A percentile compares a stretch with the other conserved stretches of the same genome.
phyloP scores from a whole-genome alignment of 2,888 invertebrate species.

The Chesias legatella region DNA sequence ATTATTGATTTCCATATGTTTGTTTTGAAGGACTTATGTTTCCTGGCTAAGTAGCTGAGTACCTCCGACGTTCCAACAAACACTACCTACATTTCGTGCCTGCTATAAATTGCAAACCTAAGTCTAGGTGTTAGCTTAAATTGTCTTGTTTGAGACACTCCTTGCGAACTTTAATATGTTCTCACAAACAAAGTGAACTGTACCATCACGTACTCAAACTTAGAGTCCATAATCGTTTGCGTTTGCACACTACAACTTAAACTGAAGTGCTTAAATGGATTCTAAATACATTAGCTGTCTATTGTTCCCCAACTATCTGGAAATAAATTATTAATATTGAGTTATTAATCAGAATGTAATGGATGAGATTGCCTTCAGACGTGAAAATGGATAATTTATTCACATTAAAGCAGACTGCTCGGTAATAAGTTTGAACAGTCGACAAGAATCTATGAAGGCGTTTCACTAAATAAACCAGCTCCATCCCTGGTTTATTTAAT shows the following conservation, averaged over 20 bases:
- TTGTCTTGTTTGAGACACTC: conserved; percentile 39
- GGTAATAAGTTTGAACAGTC: neutral
- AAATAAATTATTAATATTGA: conserved; percentile 35
- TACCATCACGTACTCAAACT: conserved; percentile 5
- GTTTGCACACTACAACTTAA: conserved; percentile 10
- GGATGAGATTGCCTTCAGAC: conserved; percentile 13
- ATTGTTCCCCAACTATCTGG: conserved; percentile 32
- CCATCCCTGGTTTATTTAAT: too few species aligned
- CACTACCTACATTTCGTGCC: conserved; percentile 22
- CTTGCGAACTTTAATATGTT: conserved; percentile 33
- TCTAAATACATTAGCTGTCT: conserved; percentile 44
- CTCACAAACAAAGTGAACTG: conserved; percentile 15
- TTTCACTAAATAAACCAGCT: too few species aligned
- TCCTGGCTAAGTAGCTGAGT: too few species aligned
- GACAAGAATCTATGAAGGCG: neutral
- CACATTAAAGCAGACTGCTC: conserved; percentile 8
- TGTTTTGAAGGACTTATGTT: too few species aligned
- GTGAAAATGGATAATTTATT: conserved; percentile 17
- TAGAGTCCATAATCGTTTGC: conserved; percentile 20
- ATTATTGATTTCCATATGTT: too few species aligned
- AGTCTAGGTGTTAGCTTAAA: conserved; percentile 48
- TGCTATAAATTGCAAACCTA: conserved; percentile 43
- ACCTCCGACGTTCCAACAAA: conserved; percentile 12
- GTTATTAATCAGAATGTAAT: conserved; percentile 32
- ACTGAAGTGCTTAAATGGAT: conserved; percentile 40